A percentile compares a stretch with the other conserved stretches of the same genome.
phyloP scores from a whole-genome alignment of 2,888 invertebrate genomes.

The Pimpla rufipes region DNA sequence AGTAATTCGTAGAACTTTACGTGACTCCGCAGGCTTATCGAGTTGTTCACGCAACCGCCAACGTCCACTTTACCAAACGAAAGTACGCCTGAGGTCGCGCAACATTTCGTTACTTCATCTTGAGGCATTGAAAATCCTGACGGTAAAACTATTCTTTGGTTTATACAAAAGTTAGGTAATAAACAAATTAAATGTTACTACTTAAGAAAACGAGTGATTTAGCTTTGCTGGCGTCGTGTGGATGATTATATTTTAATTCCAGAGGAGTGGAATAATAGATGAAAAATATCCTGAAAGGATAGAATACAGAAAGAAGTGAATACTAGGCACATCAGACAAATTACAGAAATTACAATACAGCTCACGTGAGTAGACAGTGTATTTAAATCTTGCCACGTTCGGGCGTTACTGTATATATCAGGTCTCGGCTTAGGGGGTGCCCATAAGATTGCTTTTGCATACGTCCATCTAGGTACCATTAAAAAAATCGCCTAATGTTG shows the following conservation, averaged over 20 bases:
- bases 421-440: too few relatives aligned
- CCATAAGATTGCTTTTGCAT: too few relatives aligned
- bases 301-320: not conserved
- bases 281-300: too few relatives aligned
- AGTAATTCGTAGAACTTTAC: slow-evolving; percentile 49
- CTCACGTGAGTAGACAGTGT: slow-evolving; percentile 16
- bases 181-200: not conserved
- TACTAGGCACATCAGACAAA: slow-evolving; percentile 4
- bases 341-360: not conserved
- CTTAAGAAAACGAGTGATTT: not conserved
- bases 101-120: not conserved
- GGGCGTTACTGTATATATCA: slow-evolving; percentile 3
- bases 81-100: slow-evolving; percentile 1
- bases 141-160: not conserved
- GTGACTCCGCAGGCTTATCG: slow-evolving; percentile 49
- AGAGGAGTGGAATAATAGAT: too few relatives aligned
- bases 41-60: slow-evolving; percentile 45
- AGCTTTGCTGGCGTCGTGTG: not conserved
- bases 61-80: slow-evolving; percentile 2
- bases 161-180: not conserved
- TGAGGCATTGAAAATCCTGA: not conserved
- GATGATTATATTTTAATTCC: too few relatives aligned
- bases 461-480: too few relatives aligned
- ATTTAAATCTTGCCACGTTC: not conserved
- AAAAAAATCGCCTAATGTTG: too few relatives aligned